Base-by-base conservation (phyloP, 2,888 invertebrate species). In the Papilio gigon region DNA sequence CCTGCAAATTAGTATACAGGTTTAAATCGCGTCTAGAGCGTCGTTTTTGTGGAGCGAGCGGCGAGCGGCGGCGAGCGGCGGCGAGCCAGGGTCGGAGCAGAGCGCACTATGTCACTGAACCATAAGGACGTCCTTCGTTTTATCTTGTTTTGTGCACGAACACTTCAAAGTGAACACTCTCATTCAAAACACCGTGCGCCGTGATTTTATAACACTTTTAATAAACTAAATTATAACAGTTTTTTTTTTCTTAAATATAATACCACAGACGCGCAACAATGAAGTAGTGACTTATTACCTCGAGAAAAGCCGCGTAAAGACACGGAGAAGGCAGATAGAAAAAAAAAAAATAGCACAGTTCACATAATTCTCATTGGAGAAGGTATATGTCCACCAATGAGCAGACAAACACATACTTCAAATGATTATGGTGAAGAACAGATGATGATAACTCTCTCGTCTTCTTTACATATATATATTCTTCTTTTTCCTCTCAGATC, bases 61-160 rank as follows among this genome's bases (percentile, higher is more conserved):
- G 22, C 47, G 66, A 47, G n/a, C n/a, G 25, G n/a, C 47, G 68
- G 22, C 42, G 25, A 14, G 53, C 30, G 25, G n/a, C 47, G 68
- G 22, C 42, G 25, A 14, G 53, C 30, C 53, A 30, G n/a, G n/a
- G 27, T n/a, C 27, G 17, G 30, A n/a, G 63, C 47, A 37, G 47
- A 53, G 58, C 68, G 68, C 64, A 68, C 64, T 68, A 64, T 68
- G 68, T 68, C 68, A 68, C 64, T 68, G 68, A 64, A 68, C 68
- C 47, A 40, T 64, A 64, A 68, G 68, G 68, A 58, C 68, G 64
- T 50, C 68, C 68, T 68, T 68, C 59, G 35, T 68, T 59, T 68
- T 68, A 68, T 68, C 68, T 64, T 68, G 68, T 68, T 64, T 64
- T 68, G 59, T 59, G 47, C 68, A 47, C 68, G 40, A 50, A 64